phyloP scores from a whole-genome alignment of 2,888 invertebrate species.

The Pemphredon lugubris region DNA sequence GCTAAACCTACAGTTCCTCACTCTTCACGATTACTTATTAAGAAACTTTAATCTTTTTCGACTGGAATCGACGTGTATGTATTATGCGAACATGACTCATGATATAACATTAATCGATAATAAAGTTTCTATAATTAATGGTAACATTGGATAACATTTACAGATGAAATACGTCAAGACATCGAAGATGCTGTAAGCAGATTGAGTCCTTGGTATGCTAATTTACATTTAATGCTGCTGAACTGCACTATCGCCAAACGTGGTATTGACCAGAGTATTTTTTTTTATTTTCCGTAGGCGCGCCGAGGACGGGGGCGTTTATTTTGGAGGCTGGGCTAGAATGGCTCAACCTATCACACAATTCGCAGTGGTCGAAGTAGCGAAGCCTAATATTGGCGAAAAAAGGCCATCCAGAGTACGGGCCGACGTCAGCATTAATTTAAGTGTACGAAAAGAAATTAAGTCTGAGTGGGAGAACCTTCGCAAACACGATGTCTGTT shows the following conservation, averaged over 20 bases:
- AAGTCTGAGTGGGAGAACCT: constrained; percentile 98
- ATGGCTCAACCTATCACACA: constrained; percentile 98
- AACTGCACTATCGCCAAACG: not conserved
- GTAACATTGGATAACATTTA: constrained; percentile 70
- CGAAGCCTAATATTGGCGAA: constrained; percentile 95
- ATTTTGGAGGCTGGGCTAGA: constrained; percentile 99
- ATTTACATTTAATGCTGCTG: constrained; percentile 9
- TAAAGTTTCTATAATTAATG: too few relatives aligned
- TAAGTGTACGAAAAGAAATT: constrained; percentile 94
- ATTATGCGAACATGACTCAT: not conserved
- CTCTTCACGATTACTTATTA: constrained; percentile 97
- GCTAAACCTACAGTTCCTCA: constrained; percentile 98
- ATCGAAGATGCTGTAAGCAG: constrained; percentile 98
- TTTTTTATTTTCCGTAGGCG: constrained; percentile 83
- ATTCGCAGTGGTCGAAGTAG: constrained; percentile 97
- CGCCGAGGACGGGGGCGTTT: constrained; percentile 91
- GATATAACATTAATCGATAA: not conserved
- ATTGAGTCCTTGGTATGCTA: constrained; percentile 89
- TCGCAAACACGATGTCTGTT: constrained; percentile 98
- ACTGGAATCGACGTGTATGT: constrained; percentile 97
- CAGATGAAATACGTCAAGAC: constrained; percentile 98
- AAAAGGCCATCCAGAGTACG: constrained; percentile 97
- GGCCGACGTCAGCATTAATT: constrained; percentile 96
- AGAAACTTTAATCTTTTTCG: constrained; percentile 98
- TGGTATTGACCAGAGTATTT: not conserved